These are phyloP conservation scores for Meteorus colon DNA, from an alignment of 2,888 invertebrate species.

Conservation along the genomic window DNA sequence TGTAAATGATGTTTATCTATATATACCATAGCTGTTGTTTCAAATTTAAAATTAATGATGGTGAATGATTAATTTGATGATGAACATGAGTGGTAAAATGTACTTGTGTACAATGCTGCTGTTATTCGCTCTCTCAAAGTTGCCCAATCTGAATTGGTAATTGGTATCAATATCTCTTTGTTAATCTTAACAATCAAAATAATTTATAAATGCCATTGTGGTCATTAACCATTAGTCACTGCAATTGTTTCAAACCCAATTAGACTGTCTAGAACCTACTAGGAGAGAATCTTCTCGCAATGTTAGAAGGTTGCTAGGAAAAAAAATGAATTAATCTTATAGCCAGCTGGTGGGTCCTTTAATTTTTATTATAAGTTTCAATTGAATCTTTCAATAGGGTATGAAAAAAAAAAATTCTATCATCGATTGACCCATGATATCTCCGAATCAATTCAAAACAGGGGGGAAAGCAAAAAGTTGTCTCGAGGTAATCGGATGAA, in stretches of 20 bases:
- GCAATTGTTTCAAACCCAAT: slow-evolving; percentile 13
- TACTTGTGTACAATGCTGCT: not conserved
- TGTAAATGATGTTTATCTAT: no score
- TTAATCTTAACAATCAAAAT: slow-evolving; percentile 17
- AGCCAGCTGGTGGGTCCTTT: no score
- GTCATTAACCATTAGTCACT: slow-evolving; percentile 15
- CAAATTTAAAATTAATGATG: not conserved
- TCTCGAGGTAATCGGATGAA: no score
- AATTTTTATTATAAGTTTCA: no score
- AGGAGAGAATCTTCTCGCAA: not conserved
- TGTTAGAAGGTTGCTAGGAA: not conserved
- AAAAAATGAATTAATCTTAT: not conserved
- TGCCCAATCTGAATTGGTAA: not conserved
- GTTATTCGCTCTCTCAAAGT: not conserved
- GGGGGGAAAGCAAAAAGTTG: no score
- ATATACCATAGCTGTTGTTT: no score
- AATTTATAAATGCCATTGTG: slow-evolving; percentile 18
- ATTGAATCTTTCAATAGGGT: no score
- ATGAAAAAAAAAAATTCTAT: no score
- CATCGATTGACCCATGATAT: no score
- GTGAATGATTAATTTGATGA: not conserved
- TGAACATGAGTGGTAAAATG: not conserved
- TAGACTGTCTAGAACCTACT: not conserved
- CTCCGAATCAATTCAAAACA: no score
- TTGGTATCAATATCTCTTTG: slow-evolving; percentile 14